Percentiles rank a stretch among this genome's conserved stretches.
These are phyloP conservation scores for Drosophila cognata DNA, from an alignment of 2,888 invertebrate genomes.

Conservation along the genomic window DNA sequence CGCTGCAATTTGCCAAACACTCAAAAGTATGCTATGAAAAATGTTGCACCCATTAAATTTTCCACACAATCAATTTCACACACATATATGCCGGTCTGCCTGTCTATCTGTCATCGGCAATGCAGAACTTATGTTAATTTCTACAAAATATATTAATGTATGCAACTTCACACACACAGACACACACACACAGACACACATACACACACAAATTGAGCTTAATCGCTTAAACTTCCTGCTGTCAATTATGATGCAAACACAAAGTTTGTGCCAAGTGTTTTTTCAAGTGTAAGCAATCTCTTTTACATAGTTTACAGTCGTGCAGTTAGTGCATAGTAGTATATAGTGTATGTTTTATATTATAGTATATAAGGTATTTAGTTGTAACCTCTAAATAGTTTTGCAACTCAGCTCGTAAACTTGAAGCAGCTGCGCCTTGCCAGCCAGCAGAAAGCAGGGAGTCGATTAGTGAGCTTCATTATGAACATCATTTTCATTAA, in stretches of 20 bases:
- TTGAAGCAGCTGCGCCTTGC: constrained; percentile 42
- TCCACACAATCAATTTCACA: constrained; percentile 73
- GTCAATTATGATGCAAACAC: constrained; percentile 44
- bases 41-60: constrained; percentile 63
- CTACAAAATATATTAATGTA: constrained; percentile 62
- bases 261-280: constrained; percentile 28
- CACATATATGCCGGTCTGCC: constrained; percentile 18
- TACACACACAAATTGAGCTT: constrained; percentile 27
- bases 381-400: constrained; percentile 39
- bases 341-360: background rate
- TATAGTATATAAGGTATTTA: background rate
- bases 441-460: constrained; percentile 22
- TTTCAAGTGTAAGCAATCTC: constrained; percentile 42
- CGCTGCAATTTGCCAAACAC: constrained; percentile 59
- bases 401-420: constrained; percentile 32
- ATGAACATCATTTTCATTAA: constrained; percentile 77
- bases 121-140: constrained; percentile 55
- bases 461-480: constrained; percentile 79
- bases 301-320: constrained; percentile 16
- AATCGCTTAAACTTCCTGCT: constrained; percentile 62
- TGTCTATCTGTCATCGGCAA: constrained; percentile 1
- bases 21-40: constrained; percentile 75
- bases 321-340: background rate
- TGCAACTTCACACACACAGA: constrained; percentile 27
- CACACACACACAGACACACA: background rate